These are phyloP conservation scores for Lamellibrachia satsuma DNA, from an alignment of 2,888 invertebrate genomes.

Conservation along the genomic window DNA sequence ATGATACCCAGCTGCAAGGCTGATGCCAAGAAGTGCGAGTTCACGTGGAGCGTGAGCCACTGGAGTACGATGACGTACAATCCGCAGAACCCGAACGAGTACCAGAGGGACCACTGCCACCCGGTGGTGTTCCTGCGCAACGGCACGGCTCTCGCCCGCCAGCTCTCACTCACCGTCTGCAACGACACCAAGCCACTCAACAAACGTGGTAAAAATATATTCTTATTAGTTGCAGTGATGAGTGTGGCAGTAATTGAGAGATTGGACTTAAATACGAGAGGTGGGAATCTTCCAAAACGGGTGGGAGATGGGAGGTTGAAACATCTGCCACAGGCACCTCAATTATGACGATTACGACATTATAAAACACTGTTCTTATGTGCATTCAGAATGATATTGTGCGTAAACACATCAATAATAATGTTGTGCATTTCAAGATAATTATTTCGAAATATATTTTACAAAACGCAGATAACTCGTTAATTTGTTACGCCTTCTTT, in stretches of 20 bases:
- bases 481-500: too few relatives aligned
- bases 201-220: not conserved
- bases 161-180: not conserved
- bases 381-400: too few relatives aligned
- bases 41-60: not conserved
- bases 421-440: not conserved
- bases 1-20: not conserved
- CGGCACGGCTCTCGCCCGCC: not conserved
- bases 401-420: not conserved
- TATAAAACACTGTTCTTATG: too few relatives aligned
- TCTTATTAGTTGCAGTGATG: not conserved
- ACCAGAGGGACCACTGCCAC: not conserved
- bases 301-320: too few relatives aligned
- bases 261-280: too few relatives aligned
- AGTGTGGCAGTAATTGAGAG: too few relatives aligned
- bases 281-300: too few relatives aligned
- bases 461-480: not conserved
- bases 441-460: not conserved
- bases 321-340: too few relatives aligned
- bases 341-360: too few relatives aligned
- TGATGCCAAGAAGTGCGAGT: not conserved
- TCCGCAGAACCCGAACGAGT: not conserved
- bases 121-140: not conserved
- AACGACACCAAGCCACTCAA: not conserved
- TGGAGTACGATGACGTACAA: conserved; percentile 1